phyloP scores from a whole-genome alignment of 1,140 invertebrate species.

The Coboldia fuscipes region DNA sequence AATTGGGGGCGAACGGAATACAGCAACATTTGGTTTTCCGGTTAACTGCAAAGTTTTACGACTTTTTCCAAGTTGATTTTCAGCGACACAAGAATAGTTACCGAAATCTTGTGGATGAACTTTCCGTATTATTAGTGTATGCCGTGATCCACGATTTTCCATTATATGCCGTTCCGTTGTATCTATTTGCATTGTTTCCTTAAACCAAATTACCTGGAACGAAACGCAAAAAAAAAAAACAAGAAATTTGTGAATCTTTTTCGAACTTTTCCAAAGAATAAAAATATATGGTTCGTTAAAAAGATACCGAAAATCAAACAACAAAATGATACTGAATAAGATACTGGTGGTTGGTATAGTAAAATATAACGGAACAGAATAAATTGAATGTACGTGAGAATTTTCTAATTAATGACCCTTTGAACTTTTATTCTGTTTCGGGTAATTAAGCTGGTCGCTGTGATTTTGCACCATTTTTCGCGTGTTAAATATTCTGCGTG shows the following conservation, averaged over 20 bases:
- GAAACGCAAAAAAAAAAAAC: conserved; percentile 1
- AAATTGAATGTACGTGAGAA: too few species aligned
- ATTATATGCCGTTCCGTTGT: conserved; percentile 38
- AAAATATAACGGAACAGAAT: too few species aligned
- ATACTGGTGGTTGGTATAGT: background rate
- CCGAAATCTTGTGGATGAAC: conserved; percentile 41
- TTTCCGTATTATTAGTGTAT: conserved; percentile 41
- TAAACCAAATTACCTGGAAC: conserved; percentile 38
- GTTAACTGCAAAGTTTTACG: conserved; percentile 37
- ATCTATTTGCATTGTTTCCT: conserved; percentile 41
- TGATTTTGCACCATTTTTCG: too few species aligned
- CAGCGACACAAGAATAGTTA: conserved; percentile 43
- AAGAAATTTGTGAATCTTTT: background rate
- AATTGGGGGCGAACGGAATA: conserved; percentile 34
- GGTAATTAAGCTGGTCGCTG: too few species aligned
- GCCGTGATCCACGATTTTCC: conserved; percentile 34
- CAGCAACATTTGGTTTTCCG: conserved; percentile 39
- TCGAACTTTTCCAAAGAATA: background rate
- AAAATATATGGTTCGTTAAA: background rate
- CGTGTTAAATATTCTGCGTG: background rate
- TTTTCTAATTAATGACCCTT: too few species aligned
- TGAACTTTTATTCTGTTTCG: too few species aligned
- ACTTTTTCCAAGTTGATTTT: conserved; percentile 38
- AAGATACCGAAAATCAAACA: background rate
- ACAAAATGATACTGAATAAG: background rate